Evolutionary conservation across 2,888 invertebrate genomes (phyloP).

Genomic region (Fragum sueziense): DNA sequence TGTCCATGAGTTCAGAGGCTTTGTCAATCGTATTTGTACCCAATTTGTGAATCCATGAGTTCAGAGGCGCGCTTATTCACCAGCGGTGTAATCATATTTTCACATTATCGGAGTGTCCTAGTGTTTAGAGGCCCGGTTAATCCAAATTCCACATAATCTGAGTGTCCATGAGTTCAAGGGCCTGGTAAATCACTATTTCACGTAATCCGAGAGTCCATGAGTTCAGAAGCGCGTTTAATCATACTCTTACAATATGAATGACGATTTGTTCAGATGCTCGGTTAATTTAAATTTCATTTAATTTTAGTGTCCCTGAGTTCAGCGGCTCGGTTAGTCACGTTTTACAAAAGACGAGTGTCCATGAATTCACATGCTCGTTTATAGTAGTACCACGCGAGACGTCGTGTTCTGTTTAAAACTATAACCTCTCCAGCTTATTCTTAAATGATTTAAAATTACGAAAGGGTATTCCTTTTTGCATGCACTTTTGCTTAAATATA

Average conservation of each 20-base stretch:
- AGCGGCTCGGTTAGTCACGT: too few relatives aligned
- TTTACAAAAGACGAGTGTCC: too few relatives aligned
- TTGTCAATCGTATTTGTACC: background rate
- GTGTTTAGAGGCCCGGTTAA: background rate
- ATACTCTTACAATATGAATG: too few relatives aligned
- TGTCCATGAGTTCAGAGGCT: conserved; percentile 23
- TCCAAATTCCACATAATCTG: background rate
- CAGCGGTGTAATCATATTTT: background rate
- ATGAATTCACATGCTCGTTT: too few relatives aligned
- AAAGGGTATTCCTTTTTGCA: conserved; percentile 10
- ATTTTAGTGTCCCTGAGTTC: too few relatives aligned
- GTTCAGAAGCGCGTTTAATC: background rate
- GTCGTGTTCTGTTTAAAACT: too few relatives aligned
- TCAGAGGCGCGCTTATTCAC: conserved; percentile 4
- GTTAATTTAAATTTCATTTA: too few relatives aligned
- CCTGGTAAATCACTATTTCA: background rate
- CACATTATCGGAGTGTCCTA: background rate
- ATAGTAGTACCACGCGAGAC: too few relatives aligned
- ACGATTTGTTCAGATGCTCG: too few relatives aligned
- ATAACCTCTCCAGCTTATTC: background rate
- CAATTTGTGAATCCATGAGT: conserved; percentile 9
- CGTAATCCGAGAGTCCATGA: background rate
- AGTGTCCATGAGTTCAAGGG: background rate
- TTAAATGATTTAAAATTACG: conserved; percentile 23
- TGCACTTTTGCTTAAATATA: conserved; percentile 22